Base-by-base conservation (phyloP, 2,888 invertebrate species). In the Leucoma salicis region DNA sequence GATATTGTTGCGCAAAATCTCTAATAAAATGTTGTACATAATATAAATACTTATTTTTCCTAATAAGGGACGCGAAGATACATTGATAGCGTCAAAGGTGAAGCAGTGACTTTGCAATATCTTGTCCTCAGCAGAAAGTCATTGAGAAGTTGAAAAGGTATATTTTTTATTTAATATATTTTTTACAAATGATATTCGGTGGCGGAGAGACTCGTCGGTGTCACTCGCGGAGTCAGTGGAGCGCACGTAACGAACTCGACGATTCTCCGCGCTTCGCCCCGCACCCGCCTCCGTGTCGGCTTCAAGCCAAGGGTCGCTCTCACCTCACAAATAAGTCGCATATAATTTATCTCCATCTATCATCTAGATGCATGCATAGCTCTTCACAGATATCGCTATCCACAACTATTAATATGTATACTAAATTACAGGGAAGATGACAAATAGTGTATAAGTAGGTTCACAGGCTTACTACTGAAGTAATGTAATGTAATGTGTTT, bases 181-280 rank as follows among this genome's bases (percentile, higher is more conserved):
- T 76, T 76, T 76, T 67, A 67, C 66, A 70, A 73, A 71, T 73
- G 79, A 76, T 78, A 73, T 80, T 81, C 72, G 75, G 74, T 64
- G 65, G 69, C 77, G 66, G 70, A 80, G 82, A 74, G 82, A 63
- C 68, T 73, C 71, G 73, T 66, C 69, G 79, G 77, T 74, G 80
- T 82, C 86, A 80, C 88, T 87, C 81, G 78, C 68, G 78, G 51
- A 74, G 55, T 59, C 86, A 81, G 73, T 75, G 78, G 73, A 69
- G 84, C 88, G 85, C 50, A 59, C 73, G 70, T 88, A 88, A 88
- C 85, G 87, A 88, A 80, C 82, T 70, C 73, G 66, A 70, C 68
- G 72, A 64, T 67, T 63, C 66, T 63, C 66, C 66, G 55, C 63
- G 62, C 61, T 55, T 63, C 63, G 55, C 57, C 40, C 35, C 46